A percentile compares a stretch with the other conserved stretches of the same genome.
Evolutionary conservation across 2,113 vertebrate genomes (phyloP).

Genomic region (Myotis lucifugus): DNA sequence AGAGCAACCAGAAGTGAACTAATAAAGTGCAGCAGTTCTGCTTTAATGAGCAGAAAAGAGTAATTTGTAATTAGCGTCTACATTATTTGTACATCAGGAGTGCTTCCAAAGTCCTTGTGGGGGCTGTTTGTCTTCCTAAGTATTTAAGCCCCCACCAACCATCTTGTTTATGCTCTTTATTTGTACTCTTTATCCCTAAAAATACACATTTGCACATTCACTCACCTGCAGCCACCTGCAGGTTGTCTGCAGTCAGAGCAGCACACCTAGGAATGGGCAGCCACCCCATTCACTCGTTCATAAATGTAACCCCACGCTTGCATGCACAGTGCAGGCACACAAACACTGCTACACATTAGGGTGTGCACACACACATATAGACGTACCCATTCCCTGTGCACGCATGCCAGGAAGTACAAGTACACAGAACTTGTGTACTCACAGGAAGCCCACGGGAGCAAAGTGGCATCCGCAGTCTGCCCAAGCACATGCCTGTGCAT

Average conservation of each 20-base stretch:
- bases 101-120: conserved; percentile 72
- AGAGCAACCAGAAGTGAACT: conserved; percentile 57
- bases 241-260: background rate
- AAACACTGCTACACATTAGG: background rate
- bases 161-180: conserved; percentile 65
- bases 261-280: background rate
- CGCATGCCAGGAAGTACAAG: background rate
- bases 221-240: background rate
- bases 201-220: conserved; percentile 9
- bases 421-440: background rate
- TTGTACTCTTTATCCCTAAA: conserved; percentile 35
- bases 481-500: accelerated
- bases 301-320: background rate
- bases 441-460: background rate
- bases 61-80: conserved; percentile 77
- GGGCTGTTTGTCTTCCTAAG: conserved; percentile 72
- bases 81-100: conserved; percentile 77
- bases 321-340: background rate
- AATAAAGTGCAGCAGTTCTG: conserved; percentile 65
- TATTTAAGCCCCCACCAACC: conserved; percentile 23
- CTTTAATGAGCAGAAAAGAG: conserved; percentile 76
- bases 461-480: background rate
- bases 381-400: background rate
- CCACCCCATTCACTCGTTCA: accelerated
- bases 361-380: too few species aligned